These are phyloP conservation scores for Chromobotia macracanthus DNA, from an alignment of 2,797 vertebrate species.

Conservation along the genomic window DNA sequence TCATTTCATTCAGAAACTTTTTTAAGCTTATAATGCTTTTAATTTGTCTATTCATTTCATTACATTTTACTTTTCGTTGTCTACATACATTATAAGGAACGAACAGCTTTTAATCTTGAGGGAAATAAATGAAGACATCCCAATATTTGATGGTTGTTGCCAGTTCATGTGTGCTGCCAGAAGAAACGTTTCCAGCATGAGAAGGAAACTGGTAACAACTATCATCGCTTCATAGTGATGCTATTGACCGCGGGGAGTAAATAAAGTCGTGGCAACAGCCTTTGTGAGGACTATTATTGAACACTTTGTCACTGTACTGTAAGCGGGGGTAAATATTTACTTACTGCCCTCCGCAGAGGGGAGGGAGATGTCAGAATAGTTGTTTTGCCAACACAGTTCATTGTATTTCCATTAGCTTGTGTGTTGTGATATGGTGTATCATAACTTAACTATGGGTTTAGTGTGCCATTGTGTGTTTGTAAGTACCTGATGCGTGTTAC, in stretches of 20 bases:
- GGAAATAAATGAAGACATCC: not conserved
- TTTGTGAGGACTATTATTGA: too few species aligned
- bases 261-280: conserved; percentile 44
- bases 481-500: not conserved
- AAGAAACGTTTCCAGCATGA: conserved; percentile 25
- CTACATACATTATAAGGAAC: not conserved
- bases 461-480: not conserved
- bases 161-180: not conserved
- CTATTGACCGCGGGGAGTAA: conserved; percentile 35
- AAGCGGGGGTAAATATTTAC: conserved; percentile 43
- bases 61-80: too few species aligned
- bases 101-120: too few species aligned
- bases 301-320: conserved; percentile 36
- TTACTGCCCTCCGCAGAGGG: conserved; percentile 19
- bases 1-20: too few species aligned
- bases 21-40: too few species aligned
- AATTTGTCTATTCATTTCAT: too few species aligned
- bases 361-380: not conserved
- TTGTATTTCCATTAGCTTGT: not conserved
- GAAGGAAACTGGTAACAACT: conserved; percentile 46
- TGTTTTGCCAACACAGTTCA: conserved; percentile 5
- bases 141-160: not conserved
- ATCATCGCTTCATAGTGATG: conserved; percentile 33
- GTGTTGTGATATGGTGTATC: not conserved
- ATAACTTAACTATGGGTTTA: not conserved